Percentiles rank a stretch among this genome's conserved stretches.
Conservation (phyloP, 2,113 vertebrate genomes). For the Oenanthe oenanthe region DNA sequence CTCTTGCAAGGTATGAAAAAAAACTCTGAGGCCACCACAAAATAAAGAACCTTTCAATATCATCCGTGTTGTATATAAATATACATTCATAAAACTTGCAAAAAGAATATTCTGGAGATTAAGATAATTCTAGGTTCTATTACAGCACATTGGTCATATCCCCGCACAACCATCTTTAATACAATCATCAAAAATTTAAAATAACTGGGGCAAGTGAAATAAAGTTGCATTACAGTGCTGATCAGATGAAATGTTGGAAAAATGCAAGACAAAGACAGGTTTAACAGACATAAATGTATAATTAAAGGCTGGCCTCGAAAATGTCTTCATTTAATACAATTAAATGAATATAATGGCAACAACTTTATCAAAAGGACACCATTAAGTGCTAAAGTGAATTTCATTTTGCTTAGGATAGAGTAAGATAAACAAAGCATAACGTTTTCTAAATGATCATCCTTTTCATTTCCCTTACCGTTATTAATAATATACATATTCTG, state of each 20-base stretch:
- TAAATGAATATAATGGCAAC: neutral
- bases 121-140: neutral
- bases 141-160: neutral
- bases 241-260: neutral
- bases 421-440: conserved; percentile 18
- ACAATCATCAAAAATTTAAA: neutral
- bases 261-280: neutral
- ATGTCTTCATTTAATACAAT: neutral
- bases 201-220: neutral
- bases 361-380: neutral
- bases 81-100: neutral
- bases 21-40: neutral
- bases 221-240: neutral
- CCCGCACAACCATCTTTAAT: neutral
- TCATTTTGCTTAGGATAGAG: neutral
- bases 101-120: neutral
- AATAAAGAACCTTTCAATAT: neutral
- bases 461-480: conserved; percentile 49
- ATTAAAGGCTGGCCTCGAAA: neutral
- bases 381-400: neutral
- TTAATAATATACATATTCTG: conserved; percentile 39
- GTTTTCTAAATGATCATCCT: neutral
- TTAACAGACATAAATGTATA: neutral
- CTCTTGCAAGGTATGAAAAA: neutral
- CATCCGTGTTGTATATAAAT: neutral